These are phyloP conservation scores for Stictonetta naevosa DNA, from an alignment of 2,113 vertebrate species.

Conservation along the genomic window DNA sequence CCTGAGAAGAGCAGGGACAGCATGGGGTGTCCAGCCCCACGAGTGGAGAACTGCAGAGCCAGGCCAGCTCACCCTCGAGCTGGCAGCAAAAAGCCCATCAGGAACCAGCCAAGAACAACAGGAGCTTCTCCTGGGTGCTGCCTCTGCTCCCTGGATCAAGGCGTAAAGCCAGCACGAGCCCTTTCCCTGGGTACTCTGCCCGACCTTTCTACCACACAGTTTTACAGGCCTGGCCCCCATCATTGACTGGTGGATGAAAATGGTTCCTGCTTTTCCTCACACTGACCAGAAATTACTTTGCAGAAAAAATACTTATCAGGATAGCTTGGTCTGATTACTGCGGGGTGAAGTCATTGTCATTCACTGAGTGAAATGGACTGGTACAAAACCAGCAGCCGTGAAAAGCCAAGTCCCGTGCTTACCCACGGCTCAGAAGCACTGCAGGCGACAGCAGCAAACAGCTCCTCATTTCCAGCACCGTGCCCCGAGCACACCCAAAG, in stretches of 20 bases:
- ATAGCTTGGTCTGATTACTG: not conserved
- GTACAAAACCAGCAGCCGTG: not conserved
- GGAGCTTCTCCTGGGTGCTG: not conserved
- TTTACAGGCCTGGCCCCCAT: not conserved
- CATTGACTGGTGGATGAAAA: rapidly evolving
- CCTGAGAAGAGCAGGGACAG: not conserved
- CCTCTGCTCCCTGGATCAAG: not conserved
- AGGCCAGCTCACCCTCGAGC: not conserved
- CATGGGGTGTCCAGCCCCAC: too few species aligned
- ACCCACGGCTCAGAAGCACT: not conserved
- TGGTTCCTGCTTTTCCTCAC: not conserved
- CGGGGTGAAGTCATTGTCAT: not conserved
- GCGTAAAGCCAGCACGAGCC: rapidly evolving
- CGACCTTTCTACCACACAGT: too few species aligned
- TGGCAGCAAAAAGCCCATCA: not conserved
- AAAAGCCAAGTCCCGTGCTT: not conserved
- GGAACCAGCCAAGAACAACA: not conserved
- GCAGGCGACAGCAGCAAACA: not conserved
- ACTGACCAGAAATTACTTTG: not conserved
- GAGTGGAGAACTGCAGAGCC: not conserved
- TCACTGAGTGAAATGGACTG: not conserved
- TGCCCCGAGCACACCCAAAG: not conserved
- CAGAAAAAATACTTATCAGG: not conserved
- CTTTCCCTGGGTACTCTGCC: not conserved
- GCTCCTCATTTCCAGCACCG: not conserved